Base-by-base conservation (phyloP, 2,888 invertebrate genomes). In the Sinhomidia bicolor region DNA sequence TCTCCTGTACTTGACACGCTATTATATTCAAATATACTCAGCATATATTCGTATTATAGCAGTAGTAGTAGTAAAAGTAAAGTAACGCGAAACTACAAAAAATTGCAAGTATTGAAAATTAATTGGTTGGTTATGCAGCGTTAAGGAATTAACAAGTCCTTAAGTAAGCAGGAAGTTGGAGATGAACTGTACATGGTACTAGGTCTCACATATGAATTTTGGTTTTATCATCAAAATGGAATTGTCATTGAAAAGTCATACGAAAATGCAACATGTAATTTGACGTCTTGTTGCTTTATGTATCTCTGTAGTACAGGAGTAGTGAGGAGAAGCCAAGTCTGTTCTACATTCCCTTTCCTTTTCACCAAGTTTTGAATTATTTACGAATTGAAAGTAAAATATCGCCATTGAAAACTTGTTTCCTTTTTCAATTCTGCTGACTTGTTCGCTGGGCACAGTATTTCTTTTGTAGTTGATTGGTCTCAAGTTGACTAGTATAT, bases 351-450 rank as follows among this genome's bases (percentile, higher is more conserved):
- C 89, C 85, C 51, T 85, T 65, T 14, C 62, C 17, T 7, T 29
- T 62, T 20, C 71, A 23, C 41, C 12, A 65, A 10, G 44, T 23
- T 62, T 54, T 85, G 88, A 68, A 89, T 86, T 82, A 80, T 80
- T 81, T 88, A 85, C 84, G 82, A 88, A 76, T 85, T 90, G 88
- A 90, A 90, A 90, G 90, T 89, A 84, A 90, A 90, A 81, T 88
- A 71, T 74, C 83, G 26, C 41, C 54, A 47, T 44, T 32, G 51
- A 80, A 89, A 89, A 88, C 89, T 85, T 51, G 89, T 89, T 89
- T 84, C 68, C 71, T 5, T 44, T 71, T 44, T 20, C 1, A 60
- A 14, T 68, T 17, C 17, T 23, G 23, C n/a, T 51, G n/a, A n/a
- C n/a, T n/a, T n/a, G n/a, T n/a, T n/a, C 14, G 12, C 2, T 51